Percentiles rank a stretch among this genome's conserved stretches.
Conservation (phyloP, 2,113 vertebrate species). For the Paramisgurnus dabryanus region DNA sequence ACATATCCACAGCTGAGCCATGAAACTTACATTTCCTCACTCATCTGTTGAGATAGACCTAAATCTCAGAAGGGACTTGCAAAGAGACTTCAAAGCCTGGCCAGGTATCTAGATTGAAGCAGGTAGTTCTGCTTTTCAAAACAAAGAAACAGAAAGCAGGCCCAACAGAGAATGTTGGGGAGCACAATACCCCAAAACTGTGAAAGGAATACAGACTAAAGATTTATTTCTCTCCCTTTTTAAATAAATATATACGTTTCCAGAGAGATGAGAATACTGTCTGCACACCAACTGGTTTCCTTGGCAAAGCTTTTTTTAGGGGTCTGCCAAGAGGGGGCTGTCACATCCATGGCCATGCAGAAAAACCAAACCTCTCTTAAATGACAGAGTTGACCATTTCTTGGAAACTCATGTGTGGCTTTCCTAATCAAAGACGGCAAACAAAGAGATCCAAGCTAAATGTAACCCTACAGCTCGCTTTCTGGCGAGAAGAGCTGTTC, state of each 20-base stretch:
- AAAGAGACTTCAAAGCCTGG: slow-evolving; percentile 68
- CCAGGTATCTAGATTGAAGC: slow-evolving; percentile 65
- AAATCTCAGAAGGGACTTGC: slow-evolving; percentile 61
- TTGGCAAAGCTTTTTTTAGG: slow-evolving; percentile 27
- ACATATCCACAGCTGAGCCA: slow-evolving; percentile 59
- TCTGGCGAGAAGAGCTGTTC: slow-evolving; percentile 31
- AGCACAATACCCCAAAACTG: slow-evolving; percentile 34
- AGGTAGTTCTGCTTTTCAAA: slow-evolving; percentile 67
- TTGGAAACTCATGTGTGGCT: slow-evolving; percentile 30
- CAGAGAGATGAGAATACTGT: background rate
- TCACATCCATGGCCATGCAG: background rate
- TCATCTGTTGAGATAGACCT: slow-evolving; percentile 55
- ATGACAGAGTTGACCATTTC: background rate
- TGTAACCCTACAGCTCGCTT: slow-evolving; percentile 7
- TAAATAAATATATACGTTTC: slow-evolving; percentile 5
- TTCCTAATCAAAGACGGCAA: slow-evolving; percentile 39
- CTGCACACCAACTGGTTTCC: slow-evolving; percentile 32
- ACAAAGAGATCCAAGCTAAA: slow-evolving; percentile 35
- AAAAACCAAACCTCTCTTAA: slow-evolving; percentile 29
- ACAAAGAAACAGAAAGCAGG: slow-evolving; percentile 59
- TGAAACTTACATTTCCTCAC: slow-evolving; percentile 56
- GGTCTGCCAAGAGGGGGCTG: slow-evolving; percentile 16
- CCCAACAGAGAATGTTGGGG: slow-evolving; percentile 54
- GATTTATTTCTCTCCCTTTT: slow-evolving; percentile 36
- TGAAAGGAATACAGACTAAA: slow-evolving; percentile 53